A percentile compares a stretch with the other conserved stretches of the same genome.
Evolutionary conservation across 2,888 invertebrate genomes (phyloP).

Genomic region (Eugnorisma glareosa): DNA sequence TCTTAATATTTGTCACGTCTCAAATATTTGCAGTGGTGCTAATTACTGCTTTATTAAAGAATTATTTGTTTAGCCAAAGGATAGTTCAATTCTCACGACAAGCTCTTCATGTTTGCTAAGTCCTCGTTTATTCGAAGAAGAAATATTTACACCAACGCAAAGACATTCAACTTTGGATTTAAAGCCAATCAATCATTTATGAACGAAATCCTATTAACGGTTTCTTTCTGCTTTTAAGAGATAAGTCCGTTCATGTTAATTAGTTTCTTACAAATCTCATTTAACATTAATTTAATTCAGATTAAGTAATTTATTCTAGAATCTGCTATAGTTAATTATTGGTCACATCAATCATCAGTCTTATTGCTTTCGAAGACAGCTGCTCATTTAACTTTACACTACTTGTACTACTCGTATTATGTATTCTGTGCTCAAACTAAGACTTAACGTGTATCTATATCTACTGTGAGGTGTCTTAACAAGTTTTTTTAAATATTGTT

Average conservation of each 20-base stretch:
- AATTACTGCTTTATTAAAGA: slow-evolving; percentile 33
- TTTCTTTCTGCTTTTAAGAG: slow-evolving; percentile 22
- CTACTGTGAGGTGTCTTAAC: background rate
- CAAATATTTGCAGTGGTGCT: slow-evolving; percentile 7
- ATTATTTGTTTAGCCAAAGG: slow-evolving; percentile 5
- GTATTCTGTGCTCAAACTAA: too few species aligned
- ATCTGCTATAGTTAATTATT: slow-evolving; percentile 11
- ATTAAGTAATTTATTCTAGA: slow-evolving; percentile 18
- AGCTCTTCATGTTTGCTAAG: slow-evolving; percentile 1
- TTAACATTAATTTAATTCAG: slow-evolving; percentile 25
- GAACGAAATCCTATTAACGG: slow-evolving; percentile 12
- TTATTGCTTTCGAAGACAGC: background rate
- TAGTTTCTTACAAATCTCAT: slow-evolving; percentile 35
- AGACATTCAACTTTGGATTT: slow-evolving; percentile 30
- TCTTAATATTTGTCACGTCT: background rate
- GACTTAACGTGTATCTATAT: slow-evolving; percentile 10
- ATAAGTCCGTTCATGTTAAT: slow-evolving; percentile 21
- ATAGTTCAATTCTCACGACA: slow-evolving; percentile 24
- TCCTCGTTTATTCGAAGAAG: slow-evolving; percentile 19
- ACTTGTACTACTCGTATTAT: too few species aligned
- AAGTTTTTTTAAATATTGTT: background rate
- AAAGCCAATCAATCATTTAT: slow-evolving; percentile 34
- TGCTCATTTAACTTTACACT: slow-evolving; percentile 3
- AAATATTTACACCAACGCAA: slow-evolving; percentile 32
- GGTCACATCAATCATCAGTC: slow-evolving; percentile 7